phyloP scores from a whole-genome alignment of 2,888 invertebrate species.

The Cheilosia impressa region DNA sequence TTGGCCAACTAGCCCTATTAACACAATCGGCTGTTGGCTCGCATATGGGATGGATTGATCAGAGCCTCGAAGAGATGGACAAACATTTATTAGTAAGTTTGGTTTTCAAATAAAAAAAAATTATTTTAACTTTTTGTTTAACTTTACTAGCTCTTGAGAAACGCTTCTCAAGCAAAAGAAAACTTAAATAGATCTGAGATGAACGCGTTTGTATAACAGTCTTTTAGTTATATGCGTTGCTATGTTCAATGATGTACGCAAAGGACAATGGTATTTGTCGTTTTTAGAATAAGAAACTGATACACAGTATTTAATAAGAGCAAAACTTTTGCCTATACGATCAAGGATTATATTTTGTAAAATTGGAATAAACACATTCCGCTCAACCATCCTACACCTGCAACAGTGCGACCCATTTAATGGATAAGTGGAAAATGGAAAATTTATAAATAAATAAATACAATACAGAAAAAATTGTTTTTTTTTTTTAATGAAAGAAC shows the following conservation, averaged over 20 bases:
- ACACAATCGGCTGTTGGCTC: constrained; percentile 86
- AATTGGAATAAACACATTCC: background rate
- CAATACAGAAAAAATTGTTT: too few relatives aligned
- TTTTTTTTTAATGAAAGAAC: too few relatives aligned
- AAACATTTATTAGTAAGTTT: constrained; percentile 85
- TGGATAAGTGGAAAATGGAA: too few relatives aligned
- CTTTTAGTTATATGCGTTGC: background rate
- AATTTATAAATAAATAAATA: too few relatives aligned
- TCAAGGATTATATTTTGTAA: too few relatives aligned
- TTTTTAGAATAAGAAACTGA: constrained; percentile 6
- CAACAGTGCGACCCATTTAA: too few relatives aligned
- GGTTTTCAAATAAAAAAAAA: background rate
- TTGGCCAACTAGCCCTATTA: constrained; percentile 88
- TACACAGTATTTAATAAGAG: background rate
- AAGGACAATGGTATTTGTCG: background rate
- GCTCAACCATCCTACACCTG: too few relatives aligned
- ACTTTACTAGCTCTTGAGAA: constrained; percentile 73
- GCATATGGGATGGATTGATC: constrained; percentile 86
- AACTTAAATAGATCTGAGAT: constrained; percentile 66
- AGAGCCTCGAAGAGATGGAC: constrained; percentile 87
- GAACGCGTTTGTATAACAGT: constrained; percentile 59
- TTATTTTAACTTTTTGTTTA: background rate
- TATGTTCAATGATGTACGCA: background rate
- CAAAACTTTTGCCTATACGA: background rate
- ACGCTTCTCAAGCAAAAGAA: constrained; percentile 75